Evolutionary conservation across 2,797 vertebrate species (phyloP), one percentile per base, ranked within the genome.

Genomic region (Chelon auratus): DNA sequence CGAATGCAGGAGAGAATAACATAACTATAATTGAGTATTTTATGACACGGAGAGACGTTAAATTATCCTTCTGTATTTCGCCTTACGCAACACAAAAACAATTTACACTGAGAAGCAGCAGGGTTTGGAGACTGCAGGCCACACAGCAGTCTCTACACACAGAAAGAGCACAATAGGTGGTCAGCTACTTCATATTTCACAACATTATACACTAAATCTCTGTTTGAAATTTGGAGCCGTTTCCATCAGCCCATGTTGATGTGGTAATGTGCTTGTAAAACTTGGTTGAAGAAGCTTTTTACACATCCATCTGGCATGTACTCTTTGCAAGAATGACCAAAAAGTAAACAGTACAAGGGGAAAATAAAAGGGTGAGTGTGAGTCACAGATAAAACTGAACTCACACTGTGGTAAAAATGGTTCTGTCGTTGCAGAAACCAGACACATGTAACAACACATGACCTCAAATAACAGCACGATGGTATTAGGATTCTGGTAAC

Each of bases 11-110:
- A 18, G 12, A 53, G 17, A 57, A 42, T 42, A 62, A 53, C 40
- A 18, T 22, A 71, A 20, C 3, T 50, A 17, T 66, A 75, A 77
- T 59, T 55, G 43, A 62, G 45, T 37, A 39, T 69, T 70, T 66
- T 13, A 50, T 70, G 37, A 68, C n/a, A 66, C 39, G 65, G 68
- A 56, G 40, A 62, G 33, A 20, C 10, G 47, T 69, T 68, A 14
- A 72, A 58, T 45, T 36, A 55, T 67, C 14, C 24, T 30, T 20
- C 39, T 56, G 18, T 50, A 9, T 4, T 45, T 60, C 9, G 53
- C 15, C 12, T 30, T 36, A 8, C 66, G 51, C 12, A 60, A 67
- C 61, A 55, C 18, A 7, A 57, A 59, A 61, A 72, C 43, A 66
- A 22, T 61, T 45, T n/a, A 45, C 37, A 2, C 33, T 57, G 7